Evolutionary conservation across 2,888 invertebrate genomes (phyloP).

Genomic region (Tipula unca): DNA sequence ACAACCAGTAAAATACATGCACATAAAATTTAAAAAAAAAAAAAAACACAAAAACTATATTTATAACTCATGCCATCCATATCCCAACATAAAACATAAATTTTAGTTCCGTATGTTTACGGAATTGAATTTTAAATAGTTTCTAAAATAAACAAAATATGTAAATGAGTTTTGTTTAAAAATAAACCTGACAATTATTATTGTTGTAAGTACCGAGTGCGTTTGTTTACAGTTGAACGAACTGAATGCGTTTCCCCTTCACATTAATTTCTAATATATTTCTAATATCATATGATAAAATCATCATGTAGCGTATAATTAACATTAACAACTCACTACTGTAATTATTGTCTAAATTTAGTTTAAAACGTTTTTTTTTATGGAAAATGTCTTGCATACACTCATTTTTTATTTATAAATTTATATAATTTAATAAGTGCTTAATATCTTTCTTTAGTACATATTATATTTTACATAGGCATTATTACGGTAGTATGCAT

Average conservation of each 20-base stretch:
- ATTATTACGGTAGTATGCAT: not conserved
- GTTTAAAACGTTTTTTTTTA: not conserved
- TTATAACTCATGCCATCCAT: not conserved
- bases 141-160: slow-evolving; percentile 3
- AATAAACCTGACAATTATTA: not conserved
- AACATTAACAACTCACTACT: not conserved
- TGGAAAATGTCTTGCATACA: not conserved
- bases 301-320: not conserved
- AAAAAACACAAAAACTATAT: not conserved
- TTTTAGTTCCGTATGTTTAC: slow-evolving; percentile 8
- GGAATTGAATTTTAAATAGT: slow-evolving; percentile 8
- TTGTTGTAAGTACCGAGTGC: not conserved
- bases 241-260: not conserved
- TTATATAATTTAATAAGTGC: not conserved
- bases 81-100: not conserved
- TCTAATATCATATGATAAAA: not conserved
- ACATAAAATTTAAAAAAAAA: not conserved
- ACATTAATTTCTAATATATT: not conserved
- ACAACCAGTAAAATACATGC: not conserved
- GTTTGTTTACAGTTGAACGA: not conserved
- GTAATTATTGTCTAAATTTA: not conserved
- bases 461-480: too few relatives aligned
- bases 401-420: not conserved
- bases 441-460: not conserved
- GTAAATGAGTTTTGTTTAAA: not conserved